Evolutionary conservation across 2,888 invertebrate genomes (phyloP).

Genomic region (Megalurothrips usitatus): DNA sequence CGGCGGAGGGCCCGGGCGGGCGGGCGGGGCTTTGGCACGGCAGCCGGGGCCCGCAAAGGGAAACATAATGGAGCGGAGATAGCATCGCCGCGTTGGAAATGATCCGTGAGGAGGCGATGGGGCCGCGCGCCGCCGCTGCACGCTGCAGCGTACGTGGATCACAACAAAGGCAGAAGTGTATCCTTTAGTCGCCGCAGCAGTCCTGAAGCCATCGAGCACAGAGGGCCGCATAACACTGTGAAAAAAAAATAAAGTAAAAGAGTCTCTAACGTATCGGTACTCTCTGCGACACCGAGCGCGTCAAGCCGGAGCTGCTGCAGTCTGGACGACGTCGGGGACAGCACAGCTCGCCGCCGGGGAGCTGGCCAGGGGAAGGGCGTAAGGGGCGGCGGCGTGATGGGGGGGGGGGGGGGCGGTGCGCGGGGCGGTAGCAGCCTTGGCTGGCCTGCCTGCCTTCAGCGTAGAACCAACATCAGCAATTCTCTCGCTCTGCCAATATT

Average conservation of each 20-base stretch:
- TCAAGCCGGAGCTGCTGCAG: too few species aligned
- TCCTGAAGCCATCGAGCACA: too few species aligned
- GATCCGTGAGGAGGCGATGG: not conserved
- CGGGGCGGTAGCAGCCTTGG: not conserved
- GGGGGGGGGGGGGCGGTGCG: not conserved
- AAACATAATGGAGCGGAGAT: not conserved
- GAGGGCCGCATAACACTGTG: too few species aligned
- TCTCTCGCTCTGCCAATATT: conserved; percentile 22
- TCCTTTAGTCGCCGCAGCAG: not conserved
- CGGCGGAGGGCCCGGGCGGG: not conserved
- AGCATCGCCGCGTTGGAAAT: not conserved
- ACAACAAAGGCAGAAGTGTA: not conserved
- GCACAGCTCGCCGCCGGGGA: too few species aligned
- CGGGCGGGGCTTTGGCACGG: not conserved
- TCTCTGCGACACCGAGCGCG: too few species aligned
- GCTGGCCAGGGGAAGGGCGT: too few species aligned
- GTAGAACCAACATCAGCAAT: conserved; percentile 26
- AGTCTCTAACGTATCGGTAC: too few species aligned
- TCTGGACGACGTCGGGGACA: too few species aligned
- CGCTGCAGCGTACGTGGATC: too few species aligned
- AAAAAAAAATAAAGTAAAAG: too few species aligned
- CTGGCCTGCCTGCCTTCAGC: conserved; percentile 9
- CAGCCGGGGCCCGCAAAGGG: not conserved
- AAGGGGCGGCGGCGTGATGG: not conserved
- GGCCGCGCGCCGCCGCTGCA: too few species aligned